Base-by-base conservation (phyloP, 2,797 vertebrate genomes). In the Megalops cyprinoides region DNA sequence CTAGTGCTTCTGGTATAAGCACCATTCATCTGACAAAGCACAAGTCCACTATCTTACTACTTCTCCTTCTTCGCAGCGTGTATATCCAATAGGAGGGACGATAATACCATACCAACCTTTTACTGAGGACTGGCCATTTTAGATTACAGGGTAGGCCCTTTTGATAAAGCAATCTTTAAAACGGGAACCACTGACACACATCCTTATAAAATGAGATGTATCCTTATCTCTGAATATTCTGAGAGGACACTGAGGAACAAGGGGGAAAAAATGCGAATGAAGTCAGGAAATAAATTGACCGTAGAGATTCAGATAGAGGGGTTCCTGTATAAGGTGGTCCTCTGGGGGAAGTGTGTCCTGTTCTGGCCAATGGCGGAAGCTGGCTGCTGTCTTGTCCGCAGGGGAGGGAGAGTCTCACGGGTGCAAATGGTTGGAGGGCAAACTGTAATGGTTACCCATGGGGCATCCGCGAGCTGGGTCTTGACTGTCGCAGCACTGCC, bases 1-100 rank as follows among this genome's bases (percentile, higher is more conserved):
- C 85, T 90, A 94, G 93, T 92, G 92, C 88, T 90, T 91, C 90
- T 92, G 93, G 93, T 93, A 92, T 94, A 94, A 93, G 92, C 92
- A 92, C 91, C 89, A 90, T 91, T 92, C 49, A 76, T 53, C 23
- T 15, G 23, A n/a, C 91, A 90, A 91, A 90, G 93, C 91, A 88
- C 89, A 90, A 91, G 65, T 88, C 85, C 93, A 91, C 91, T 87
- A 88, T 69, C 65, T 39, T 23, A 42, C 1, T 37, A 42, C 65
- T n/a, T 69, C 65, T 69, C 37, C 34, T 12, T 42, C 65, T 69
- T 69, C 65, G 23, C 18, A 65, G 37, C 15, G 34, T 69, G 65
- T 23, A 69, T 69, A 39, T 69, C 65, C 65, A 69, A 42, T 42
- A 20, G 65, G 65, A 23, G 23, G 65, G 1, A 37, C 65, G 78